These are phyloP conservation scores for Acleris literana DNA, from an alignment of 2,888 invertebrate species.

Conservation along the genomic window DNA sequence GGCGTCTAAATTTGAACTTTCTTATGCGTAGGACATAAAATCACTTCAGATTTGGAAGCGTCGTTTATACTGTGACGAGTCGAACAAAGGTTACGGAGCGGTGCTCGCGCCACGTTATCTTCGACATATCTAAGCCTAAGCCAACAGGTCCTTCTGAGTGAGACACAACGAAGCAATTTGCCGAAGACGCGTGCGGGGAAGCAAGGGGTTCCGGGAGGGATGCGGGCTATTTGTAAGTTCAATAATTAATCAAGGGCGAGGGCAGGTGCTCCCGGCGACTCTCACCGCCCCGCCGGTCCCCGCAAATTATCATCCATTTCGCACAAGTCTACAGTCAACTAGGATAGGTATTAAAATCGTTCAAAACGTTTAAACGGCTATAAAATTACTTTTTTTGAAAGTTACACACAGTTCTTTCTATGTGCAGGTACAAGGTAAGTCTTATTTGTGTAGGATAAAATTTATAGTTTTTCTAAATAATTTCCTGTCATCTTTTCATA, in stretches of 20 bases:
- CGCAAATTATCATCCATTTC: constrained; percentile 28
- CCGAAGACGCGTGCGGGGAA: constrained; percentile 4
- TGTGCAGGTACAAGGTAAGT: too few species aligned
- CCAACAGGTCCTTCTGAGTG: constrained; percentile 19
- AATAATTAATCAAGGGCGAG: constrained; percentile 56
- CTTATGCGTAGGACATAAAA: too few species aligned
- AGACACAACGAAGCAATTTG: constrained; percentile 32
- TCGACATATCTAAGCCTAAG: constrained; percentile 6
- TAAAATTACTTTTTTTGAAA: background rate
- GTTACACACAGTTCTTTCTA: too few species aligned
- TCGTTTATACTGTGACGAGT: too few species aligned
- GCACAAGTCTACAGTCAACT: constrained; percentile 3
- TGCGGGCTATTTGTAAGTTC: constrained; percentile 53
- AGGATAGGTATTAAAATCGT: background rate
- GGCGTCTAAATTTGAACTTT: too few species aligned
- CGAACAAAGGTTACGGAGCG: too few species aligned
- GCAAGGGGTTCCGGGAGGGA: constrained; percentile 21
- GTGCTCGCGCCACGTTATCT: constrained; percentile 1
- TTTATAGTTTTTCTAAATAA: too few species aligned
- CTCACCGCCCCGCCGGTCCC: constrained; percentile 13
- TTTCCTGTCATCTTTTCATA: too few species aligned
- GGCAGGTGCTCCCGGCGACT: constrained; percentile 43
- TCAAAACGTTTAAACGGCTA: background rate
- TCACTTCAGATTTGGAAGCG: too few species aligned
- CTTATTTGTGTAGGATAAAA: too few species aligned